Evolutionary conservation across 2,797 vertebrate genomes (phyloP).

Genomic region (Synanceia verrucosa): DNA sequence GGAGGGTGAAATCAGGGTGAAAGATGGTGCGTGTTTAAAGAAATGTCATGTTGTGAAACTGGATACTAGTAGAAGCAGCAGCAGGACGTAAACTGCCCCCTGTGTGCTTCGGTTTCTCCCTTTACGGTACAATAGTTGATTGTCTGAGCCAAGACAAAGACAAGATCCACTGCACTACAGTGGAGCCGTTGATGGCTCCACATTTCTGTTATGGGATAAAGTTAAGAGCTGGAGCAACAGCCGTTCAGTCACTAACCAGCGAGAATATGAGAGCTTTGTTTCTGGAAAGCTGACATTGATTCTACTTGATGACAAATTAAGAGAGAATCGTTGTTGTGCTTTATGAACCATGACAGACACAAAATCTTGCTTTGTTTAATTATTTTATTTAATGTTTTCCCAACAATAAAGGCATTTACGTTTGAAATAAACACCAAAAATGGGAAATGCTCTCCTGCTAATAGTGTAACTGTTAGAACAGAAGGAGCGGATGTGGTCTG

Average conservation of each 20-base stretch:
- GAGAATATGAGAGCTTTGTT: no score
- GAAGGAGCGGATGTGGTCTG: not conserved
- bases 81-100: constrained; percentile 29
- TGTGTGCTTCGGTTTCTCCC: constrained; percentile 31
- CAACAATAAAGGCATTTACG: not conserved
- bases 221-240: not conserved
- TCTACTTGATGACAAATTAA: not conserved
- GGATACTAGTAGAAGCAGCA: constrained; percentile 60
- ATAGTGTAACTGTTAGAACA: not conserved
- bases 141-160: constrained; percentile 39
- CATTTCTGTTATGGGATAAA: not conserved
- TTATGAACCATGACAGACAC: not conserved
- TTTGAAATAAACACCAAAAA: not conserved
- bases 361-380: not conserved
- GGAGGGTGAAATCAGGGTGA: constrained; percentile 63
- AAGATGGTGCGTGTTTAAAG: constrained; percentile 63
- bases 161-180: not conserved
- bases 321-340: not conserved
- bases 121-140: constrained; percentile 33
- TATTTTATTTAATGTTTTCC: not conserved
- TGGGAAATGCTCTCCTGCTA: not conserved
- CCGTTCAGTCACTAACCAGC: no score
- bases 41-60: constrained; percentile 73
- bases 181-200: not conserved
- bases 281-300: not conserved